A percentile compares a stretch with the other conserved stretches of the same genome.
These are phyloP conservation scores for Penaeus indicus DNA, from an alignment of 1,140 invertebrate genomes.

Conservation along the genomic window DNA sequence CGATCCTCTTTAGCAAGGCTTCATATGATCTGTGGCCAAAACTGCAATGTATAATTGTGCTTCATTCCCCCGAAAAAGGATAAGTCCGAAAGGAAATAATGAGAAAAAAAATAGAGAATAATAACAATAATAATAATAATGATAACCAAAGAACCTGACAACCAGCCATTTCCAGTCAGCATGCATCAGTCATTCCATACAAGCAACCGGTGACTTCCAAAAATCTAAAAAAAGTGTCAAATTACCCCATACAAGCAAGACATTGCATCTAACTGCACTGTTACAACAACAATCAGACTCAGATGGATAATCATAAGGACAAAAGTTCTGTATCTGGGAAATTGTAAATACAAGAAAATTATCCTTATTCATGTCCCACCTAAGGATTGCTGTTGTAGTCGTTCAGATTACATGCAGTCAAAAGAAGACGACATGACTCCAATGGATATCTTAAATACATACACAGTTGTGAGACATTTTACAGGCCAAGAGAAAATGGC, in stretches of 20 bases:
- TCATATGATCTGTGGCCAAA: conserved; percentile 51
- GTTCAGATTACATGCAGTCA: conserved; percentile 50
- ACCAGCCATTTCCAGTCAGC: conserved; percentile 64
- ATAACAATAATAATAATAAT: neutral
- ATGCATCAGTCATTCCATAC: conserved; percentile 63
- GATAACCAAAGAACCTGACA: conserved; percentile 60
- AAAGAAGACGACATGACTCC: conserved; percentile 60
- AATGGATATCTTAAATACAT: conserved; percentile 54
- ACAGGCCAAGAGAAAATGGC: conserved; percentile 63
- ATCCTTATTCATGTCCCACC: conserved; percentile 51
- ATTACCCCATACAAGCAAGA: conserved; percentile 60
- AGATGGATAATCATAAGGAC: conserved; percentile 49
- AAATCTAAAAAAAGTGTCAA: conserved; percentile 48
- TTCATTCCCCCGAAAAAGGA: conserved; percentile 42
- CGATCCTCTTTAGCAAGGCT: conserved; percentile 31
- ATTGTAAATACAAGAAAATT: conserved; percentile 47
- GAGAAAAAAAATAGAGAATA: neutral
- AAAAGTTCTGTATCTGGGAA: conserved; percentile 38
- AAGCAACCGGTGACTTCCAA: conserved; percentile 57
- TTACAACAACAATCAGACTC: conserved; percentile 58
- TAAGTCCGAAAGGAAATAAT: conserved; percentile 12
- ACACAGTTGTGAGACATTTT: conserved; percentile 18
- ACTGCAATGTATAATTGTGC: conserved; percentile 57
- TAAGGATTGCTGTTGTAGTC: conserved; percentile 22
- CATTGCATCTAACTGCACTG: conserved; percentile 58